Percentiles rank a stretch among this genome's conserved stretches.
phyloP scores from a whole-genome alignment of 64 coral and sea anemone species.

The Porites lutea region DNA sequence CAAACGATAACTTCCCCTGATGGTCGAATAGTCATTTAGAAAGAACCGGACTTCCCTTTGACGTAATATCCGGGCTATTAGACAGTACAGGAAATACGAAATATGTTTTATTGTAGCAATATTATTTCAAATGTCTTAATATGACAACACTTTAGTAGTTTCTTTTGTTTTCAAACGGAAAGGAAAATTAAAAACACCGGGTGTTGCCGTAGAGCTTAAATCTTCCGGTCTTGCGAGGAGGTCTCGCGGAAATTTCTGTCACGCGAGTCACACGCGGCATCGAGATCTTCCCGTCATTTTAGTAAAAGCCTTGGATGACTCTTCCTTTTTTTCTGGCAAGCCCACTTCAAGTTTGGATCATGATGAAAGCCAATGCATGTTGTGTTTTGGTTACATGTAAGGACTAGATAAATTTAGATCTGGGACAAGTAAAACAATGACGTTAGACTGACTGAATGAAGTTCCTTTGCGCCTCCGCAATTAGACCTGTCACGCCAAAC shows the following conservation, averaged over 20 bases:
- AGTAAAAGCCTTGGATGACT: background rate
- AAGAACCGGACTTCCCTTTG: slow-evolving; percentile 5
- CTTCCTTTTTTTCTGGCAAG: background rate
- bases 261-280: background rate
- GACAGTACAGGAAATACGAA: slow-evolving; percentile 37
- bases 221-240: slow-evolving; percentile 24
- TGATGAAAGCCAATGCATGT: too few species aligned
- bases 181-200: slow-evolving; percentile 4
- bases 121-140: slow-evolving; percentile 28
- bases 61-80: slow-evolving; percentile 46
- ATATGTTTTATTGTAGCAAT: slow-evolving; percentile 23
- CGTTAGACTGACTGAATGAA: too few species aligned
- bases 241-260: background rate
- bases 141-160: background rate
- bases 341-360: background rate
- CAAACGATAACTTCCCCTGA: slow-evolving; percentile 1
- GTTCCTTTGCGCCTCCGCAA: too few species aligned
- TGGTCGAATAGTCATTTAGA: background rate
- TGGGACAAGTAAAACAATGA: background rate
- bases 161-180: slow-evolving; percentile 29
- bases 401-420: background rate
- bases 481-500: too few species aligned
- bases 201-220: slow-evolving; percentile 18
- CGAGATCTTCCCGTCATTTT: background rate
- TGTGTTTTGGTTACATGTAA: background rate